Base-by-base conservation (phyloP, 2,888 invertebrate species). In the Sminthurinus aureus region DNA sequence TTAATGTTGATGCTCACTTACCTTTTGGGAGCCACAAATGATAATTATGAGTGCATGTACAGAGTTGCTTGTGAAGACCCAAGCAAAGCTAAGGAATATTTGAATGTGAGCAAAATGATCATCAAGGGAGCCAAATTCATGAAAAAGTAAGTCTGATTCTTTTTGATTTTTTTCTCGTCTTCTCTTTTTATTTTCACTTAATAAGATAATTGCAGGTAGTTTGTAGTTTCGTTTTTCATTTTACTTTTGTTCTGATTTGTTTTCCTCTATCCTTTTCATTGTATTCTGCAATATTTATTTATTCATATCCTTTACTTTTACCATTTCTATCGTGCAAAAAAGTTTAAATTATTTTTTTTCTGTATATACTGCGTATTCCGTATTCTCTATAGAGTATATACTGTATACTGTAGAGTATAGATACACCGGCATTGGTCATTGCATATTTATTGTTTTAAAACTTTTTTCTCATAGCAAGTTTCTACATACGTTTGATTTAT, bases 21-120 rank as follows among this genome's bases (percentile, higher is more conserved):
- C 90, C 90, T 95, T 74, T 92, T 94, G 82, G 94, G 94, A 69
- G 88, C 89, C 26, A 93, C 91, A 58, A 93, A 93, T 66, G 90
- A 77, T 90, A 92, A 94, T 88, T 94, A 93, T 89, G 92, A 93
- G 71, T 96, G 96, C 89, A 91, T 96, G 52, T 94, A 95, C 89
- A 92, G 93, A 79, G 93, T 95, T 1, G 94, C 95, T 12, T 96
- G 96, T 89, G 93, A 93, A 89, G 93, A 93, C 86, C 96, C 96
- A 0, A 91, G 92, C 74, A 93, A 94, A 84, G 95, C 96, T 12
- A 93, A 92, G 82, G 92, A 94, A 86, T 96, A 96, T 90, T 92
- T 94, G 0, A 93, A 94, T 0, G 96, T 95, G 0, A 95, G 94
- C n/a, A 94, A 95, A 87, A 93, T 95, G 86, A 90, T 96, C 15